Conservation (phyloP, 64 coral and sea anemone species). For the Dendronephthya gigantea region DNA sequence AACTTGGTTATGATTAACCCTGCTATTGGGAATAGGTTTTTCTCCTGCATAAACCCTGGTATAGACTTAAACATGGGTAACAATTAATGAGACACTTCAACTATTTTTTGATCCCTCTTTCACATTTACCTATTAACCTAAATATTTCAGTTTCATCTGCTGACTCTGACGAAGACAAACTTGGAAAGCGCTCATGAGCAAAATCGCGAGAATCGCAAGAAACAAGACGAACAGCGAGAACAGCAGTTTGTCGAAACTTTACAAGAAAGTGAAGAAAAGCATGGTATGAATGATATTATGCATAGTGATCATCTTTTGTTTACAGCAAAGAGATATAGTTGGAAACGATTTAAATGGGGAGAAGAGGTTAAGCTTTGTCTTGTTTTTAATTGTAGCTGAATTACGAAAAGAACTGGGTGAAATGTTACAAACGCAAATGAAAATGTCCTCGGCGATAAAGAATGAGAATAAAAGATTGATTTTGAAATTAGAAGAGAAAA, state of each 20-base stretch:
- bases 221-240: background rate
- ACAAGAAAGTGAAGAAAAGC: background rate
- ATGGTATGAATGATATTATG: background rate
- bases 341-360: too few species aligned
- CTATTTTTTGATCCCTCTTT: background rate
- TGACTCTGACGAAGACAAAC: background rate
- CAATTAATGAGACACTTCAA: background rate
- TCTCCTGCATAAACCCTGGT: too few species aligned
- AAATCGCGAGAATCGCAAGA: background rate
- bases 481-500: background rate
- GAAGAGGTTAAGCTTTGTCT: background rate
- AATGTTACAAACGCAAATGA: constrained; percentile 3
- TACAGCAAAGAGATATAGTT: background rate
- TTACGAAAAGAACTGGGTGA: constrained; percentile 1
- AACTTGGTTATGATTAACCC: too few species aligned
- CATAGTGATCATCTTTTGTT: background rate
- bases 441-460: background rate
- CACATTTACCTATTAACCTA: background rate
- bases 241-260: background rate
- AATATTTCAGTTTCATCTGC: background rate
- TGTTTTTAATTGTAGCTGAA: background rate
- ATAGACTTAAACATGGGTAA: too few species aligned
- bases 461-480: background rate
- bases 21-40: too few species aligned
- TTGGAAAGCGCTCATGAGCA: background rate